Conservation (phyloP, 2,888 invertebrate genomes). For the Isoperla grammatica region DNA sequence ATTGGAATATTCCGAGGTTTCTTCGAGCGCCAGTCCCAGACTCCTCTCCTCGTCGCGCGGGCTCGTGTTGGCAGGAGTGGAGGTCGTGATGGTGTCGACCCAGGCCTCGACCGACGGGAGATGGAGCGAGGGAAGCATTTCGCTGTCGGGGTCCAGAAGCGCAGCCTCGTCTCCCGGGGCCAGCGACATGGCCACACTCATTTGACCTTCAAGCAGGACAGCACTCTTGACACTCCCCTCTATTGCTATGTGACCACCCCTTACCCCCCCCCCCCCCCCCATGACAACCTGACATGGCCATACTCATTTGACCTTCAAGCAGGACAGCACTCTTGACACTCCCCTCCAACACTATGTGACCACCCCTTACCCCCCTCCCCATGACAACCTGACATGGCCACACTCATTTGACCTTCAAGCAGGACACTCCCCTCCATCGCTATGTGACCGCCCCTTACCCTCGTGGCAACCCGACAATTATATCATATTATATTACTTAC, state of each 20-base stretch:
- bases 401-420: conserved; percentile 45
- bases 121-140: conserved; percentile 40
- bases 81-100: conserved; percentile 23
- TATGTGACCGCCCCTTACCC: too few species aligned
- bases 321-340: conserved; percentile 13
- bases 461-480: conserved; percentile 39
- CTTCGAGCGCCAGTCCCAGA: conserved; percentile 22
- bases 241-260: too few species aligned
- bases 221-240: background rate
- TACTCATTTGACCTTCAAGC: conserved; percentile 45
- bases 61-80: conserved; percentile 1
- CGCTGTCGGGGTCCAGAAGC: conserved; percentile 38
- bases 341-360: too few species aligned
- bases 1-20: conserved; percentile 28
- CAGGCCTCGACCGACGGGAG: conserved; percentile 34
- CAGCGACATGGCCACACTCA: conserved; percentile 43
- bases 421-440: background rate
- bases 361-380: conserved; percentile 31
- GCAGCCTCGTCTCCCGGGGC: conserved; percentile 41
- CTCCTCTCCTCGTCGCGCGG: conserved; percentile 23
- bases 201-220: conserved; percentile 42
- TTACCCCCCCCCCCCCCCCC: conserved; percentile 38
- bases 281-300: conserved; percentile 41
- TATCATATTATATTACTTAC: too few species aligned
- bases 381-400: conserved; percentile 41